Evolutionary conservation across 2,888 invertebrate species (phyloP).

Genomic region (Ormyrus thymus): DNA sequence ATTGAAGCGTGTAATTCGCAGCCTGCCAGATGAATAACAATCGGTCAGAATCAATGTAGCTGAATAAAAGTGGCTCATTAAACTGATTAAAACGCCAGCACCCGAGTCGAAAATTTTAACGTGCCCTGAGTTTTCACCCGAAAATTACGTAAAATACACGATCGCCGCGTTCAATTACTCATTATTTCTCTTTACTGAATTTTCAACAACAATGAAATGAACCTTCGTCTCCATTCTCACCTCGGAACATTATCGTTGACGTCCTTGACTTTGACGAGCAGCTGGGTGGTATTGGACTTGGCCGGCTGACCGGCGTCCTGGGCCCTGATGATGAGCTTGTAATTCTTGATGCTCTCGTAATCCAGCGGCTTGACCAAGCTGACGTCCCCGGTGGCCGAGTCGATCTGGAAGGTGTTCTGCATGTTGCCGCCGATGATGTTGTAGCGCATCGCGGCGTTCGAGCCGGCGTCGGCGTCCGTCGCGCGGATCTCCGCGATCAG

Average conservation of each 20-base stretch:
- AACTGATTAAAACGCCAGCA: too few species aligned
- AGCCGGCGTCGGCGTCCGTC: slow-evolving; percentile 93
- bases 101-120: too few species aligned
- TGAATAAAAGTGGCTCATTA: too few species aligned
- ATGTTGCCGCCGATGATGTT: slow-evolving; percentile 97
- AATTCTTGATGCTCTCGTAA: slow-evolving; percentile 90
- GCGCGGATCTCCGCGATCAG: slow-evolving; percentile 90
- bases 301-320: slow-evolving; percentile 97
- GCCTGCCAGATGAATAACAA: too few species aligned
- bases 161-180: too few species aligned
- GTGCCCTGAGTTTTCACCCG: too few species aligned
- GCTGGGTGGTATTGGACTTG: slow-evolving; percentile 93
- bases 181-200: too few species aligned
- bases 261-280: slow-evolving; percentile 94
- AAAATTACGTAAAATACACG: too few species aligned
- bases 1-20: too few species aligned
- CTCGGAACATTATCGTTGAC: slow-evolving; percentile 94
- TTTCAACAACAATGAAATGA: too few species aligned
- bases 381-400: slow-evolving; percentile 93
- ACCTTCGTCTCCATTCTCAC: too few species aligned
- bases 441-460: slow-evolving; percentile 94
- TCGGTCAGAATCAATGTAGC: too few species aligned
- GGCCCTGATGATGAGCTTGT: slow-evolving; percentile 92
- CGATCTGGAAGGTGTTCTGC: slow-evolving; percentile 94
- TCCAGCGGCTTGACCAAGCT: slow-evolving; percentile 91